A percentile compares a stretch with the other conserved stretches of the same genome.
Evolutionary conservation across 2,888 invertebrate genomes (phyloP).

Genomic region (Nephrotoma appendiculata): DNA sequence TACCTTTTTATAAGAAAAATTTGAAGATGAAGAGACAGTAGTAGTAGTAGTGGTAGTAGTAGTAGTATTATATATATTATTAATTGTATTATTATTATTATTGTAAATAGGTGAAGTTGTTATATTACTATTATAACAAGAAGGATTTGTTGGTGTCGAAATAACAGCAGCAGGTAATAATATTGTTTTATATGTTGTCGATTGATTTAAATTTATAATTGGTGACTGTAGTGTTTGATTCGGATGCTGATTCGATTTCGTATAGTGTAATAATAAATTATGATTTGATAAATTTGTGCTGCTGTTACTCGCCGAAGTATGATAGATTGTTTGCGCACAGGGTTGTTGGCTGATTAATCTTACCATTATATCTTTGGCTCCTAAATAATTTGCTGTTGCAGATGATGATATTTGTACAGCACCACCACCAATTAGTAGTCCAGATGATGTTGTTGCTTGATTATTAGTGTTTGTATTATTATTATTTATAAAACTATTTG

Average conservation of each 20-base stretch:
- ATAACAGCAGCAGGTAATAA: slow-evolving; percentile 14
- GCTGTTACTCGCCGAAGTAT: background rate
- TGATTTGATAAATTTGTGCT: background rate
- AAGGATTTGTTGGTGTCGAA: slow-evolving; percentile 14
- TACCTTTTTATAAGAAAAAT: slow-evolving; percentile 22
- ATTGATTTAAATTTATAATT: slow-evolving; percentile 1
- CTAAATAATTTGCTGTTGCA: slow-evolving; percentile 8
- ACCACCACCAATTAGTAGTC: background rate
- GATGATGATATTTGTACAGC: background rate
- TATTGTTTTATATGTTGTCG: slow-evolving; percentile 4
- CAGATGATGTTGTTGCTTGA: background rate
- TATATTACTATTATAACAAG: background rate
- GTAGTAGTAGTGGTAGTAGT: slow-evolving; percentile 14
- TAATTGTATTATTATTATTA: slow-evolving; percentile 15
- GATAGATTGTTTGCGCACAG: background rate
- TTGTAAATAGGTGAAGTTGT: background rate
- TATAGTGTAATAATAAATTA: slow-evolving; percentile 3
- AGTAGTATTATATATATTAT: slow-evolving; percentile 24
- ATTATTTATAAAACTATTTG: background rate
- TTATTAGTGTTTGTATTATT: background rate
- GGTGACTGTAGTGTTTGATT: slow-evolving; percentile 18
- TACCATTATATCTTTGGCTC: slow-evolving; percentile 15
- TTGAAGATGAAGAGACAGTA: slow-evolving; percentile 30
- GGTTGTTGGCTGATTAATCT: slow-evolving; percentile 8
- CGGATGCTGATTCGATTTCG: slow-evolving; percentile 16